These are phyloP conservation scores for Phylloscopus whistleri DNA, from an alignment of 2,113 vertebrate genomes.

Conservation along the genomic window DNA sequence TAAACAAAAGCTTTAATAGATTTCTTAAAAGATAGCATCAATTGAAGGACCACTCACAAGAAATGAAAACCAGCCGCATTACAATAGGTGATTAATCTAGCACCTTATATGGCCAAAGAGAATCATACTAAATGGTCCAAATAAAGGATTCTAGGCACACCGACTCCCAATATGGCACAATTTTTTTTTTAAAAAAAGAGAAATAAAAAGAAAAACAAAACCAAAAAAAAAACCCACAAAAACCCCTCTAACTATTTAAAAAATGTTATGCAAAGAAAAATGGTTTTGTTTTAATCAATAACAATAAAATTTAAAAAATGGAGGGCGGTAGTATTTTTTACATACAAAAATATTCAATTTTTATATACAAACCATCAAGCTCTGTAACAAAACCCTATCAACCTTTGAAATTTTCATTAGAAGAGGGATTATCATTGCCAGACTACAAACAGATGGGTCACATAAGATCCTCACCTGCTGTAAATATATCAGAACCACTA, in stretches of 20 bases:
- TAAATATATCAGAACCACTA: not conserved
- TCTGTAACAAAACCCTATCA: not conserved
- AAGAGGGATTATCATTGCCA: not conserved
- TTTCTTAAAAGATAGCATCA: not conserved
- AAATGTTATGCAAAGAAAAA: not conserved
- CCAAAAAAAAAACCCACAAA: no score
- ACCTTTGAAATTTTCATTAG: not conserved
- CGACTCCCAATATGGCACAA: not conserved
- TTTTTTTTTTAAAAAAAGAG: no score
- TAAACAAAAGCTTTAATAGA: not conserved
- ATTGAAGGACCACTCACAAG: not conserved
- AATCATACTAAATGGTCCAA: not conserved
- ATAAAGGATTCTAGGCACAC: not conserved
- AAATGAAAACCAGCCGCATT: not conserved
- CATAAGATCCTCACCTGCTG: not conserved
- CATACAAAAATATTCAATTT: not conserved
- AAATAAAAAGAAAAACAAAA: not conserved
- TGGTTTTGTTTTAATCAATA: not conserved
- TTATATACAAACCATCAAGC: not conserved
- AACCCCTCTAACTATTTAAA: not conserved
- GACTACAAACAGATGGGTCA: not conserved
- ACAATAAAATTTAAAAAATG: not conserved
- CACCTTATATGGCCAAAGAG: not conserved
- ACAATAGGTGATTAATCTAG: not conserved
- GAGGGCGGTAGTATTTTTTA: accelerated